Evolutionary conservation across 2,113 vertebrate species (phyloP).

Genomic region (Budorcas taxicolor): DNA sequence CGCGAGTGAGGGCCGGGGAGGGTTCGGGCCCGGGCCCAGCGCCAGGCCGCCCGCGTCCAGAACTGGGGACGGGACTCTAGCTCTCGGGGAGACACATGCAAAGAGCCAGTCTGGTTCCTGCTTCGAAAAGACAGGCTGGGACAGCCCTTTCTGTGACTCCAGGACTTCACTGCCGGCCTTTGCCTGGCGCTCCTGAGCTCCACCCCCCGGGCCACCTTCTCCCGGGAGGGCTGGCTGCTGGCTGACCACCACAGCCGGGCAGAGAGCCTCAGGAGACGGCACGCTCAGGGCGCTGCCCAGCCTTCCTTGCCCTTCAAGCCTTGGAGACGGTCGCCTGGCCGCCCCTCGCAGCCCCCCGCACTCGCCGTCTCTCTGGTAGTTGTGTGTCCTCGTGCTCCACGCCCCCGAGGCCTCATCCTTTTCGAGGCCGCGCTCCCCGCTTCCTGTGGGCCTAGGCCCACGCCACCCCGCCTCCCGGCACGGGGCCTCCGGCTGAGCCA

Average conservation of each 20-base stretch:
- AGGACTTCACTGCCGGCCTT: not conserved
- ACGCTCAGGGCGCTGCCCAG: not conserved
- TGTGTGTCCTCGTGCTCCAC: not conserved
- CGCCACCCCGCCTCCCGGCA: not conserved
- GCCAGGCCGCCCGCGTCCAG: not conserved
- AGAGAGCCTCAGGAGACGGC: not conserved
- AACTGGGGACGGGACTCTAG: not conserved
- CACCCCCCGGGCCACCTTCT: not conserved
- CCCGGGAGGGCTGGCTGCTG: not conserved
- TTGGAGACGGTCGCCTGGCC: not conserved
- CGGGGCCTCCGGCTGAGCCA: not conserved
- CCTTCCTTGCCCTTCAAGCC: not conserved
- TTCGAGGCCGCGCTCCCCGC: too few species aligned
- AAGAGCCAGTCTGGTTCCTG: not conserved
- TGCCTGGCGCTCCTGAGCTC: not conserved
- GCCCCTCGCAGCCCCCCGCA: fast-evolving
- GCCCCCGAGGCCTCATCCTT: too few species aligned
- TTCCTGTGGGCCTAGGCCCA: too few species aligned
- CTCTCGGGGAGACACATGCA: not conserved
- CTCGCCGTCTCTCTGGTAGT: not conserved
- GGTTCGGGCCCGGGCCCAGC: not conserved
- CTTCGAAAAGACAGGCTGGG: not conserved
- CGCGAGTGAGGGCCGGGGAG: not conserved
- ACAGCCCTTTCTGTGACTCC: not conserved
- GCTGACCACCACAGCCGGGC: not conserved